phyloP scores from a whole-genome alignment of 2,797 vertebrate genomes.

The Myotis myotis region DNA sequence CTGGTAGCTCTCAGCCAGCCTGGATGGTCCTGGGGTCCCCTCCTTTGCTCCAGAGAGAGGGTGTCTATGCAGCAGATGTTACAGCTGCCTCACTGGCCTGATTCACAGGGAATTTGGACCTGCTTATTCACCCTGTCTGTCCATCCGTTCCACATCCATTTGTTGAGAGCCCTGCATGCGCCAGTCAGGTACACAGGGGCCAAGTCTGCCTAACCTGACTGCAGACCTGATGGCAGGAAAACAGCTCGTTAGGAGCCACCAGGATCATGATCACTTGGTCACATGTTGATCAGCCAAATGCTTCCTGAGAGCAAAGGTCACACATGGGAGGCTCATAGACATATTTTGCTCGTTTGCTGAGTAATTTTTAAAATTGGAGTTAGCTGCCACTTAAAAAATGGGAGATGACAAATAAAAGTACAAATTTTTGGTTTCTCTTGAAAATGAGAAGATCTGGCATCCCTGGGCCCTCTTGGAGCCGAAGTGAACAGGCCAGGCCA shows the following conservation, averaged over 20 bases:
- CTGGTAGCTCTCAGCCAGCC: not conserved
- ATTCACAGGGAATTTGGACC: not conserved
- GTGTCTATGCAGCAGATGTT: not conserved
- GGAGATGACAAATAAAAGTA: not conserved
- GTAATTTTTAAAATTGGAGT: not conserved
- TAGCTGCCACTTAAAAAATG: not conserved
- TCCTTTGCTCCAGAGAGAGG: not conserved
- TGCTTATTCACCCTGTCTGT: not conserved
- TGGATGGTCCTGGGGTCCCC: too few relatives aligned
- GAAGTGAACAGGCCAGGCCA: accelerated
- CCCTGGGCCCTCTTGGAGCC: not conserved
- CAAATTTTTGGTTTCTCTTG: not conserved
- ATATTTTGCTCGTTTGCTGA: not conserved
- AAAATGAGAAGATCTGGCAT: not conserved
- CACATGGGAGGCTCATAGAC: not conserved
- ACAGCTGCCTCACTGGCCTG: not conserved
- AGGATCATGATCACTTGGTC: not conserved
- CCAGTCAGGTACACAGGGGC: not conserved
- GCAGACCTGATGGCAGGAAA: not conserved
- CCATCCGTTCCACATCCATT: not conserved
- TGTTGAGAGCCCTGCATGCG: not conserved
- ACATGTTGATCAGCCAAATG: not conserved
- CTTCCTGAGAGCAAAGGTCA: not conserved
- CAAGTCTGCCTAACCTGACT: not conserved
- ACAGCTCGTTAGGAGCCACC: not conserved